Evolutionary conservation across 2,888 invertebrate species (phyloP).

Genomic region (Rotaria macrura): DNA sequence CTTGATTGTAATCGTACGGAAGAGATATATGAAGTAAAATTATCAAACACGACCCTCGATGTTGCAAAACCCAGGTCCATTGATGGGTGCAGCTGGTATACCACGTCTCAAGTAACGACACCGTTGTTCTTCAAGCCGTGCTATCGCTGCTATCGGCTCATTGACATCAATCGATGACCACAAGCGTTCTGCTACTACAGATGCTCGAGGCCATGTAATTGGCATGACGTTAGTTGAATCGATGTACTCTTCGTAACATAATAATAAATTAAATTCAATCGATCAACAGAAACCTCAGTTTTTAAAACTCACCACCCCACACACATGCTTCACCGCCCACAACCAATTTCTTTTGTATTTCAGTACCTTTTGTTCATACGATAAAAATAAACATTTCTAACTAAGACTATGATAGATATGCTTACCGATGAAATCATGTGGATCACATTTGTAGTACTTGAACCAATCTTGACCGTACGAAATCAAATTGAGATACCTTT

Average conservation of each 20-base stretch:
- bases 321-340: conserved; percentile 82
- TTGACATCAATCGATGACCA: conserved; percentile 56
- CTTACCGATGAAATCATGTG: conserved; percentile 48
- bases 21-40: no score
- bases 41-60: no score
- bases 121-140: conserved; percentile 62
- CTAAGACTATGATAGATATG: not conserved
- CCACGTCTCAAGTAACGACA: conserved; percentile 60
- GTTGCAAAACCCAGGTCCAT: conserved; percentile 63
- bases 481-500: conserved; percentile 56
- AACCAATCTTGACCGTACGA: conserved; percentile 51
- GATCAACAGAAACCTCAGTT: rapidly evolving
- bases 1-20: no score
- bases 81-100: conserved; percentile 61
- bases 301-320: conserved; percentile 60
- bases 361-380: conserved; percentile 45
- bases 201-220: conserved; percentile 59
- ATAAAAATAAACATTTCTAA: not conserved
- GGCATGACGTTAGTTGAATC: conserved; percentile 29
- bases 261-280: not conserved
- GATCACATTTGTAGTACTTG: conserved; percentile 49
- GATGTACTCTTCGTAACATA: conserved; percentile 26
- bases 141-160: conserved; percentile 52
- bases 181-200: conserved; percentile 71
- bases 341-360: conserved; percentile 58